Evolutionary conservation across 2,888 invertebrate genomes (phyloP), one percentile per base, ranked within the genome.

Genomic region (Allophyes oxyacanthae): DNA sequence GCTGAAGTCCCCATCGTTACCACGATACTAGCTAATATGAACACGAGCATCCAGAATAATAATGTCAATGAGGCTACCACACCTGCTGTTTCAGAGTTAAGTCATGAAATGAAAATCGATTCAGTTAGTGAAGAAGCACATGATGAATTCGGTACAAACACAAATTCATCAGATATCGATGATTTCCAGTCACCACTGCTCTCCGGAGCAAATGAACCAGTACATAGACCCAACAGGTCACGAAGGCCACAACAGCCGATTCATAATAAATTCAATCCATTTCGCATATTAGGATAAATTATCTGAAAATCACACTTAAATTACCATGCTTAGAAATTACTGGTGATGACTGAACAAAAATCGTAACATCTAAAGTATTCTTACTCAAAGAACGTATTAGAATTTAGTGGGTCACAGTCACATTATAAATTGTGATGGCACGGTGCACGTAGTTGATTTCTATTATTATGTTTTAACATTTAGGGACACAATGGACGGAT

Each of bases 241-340:
- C 85, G 92, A 58, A 89, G 92, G 78, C 91, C 91, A 14, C 89
- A 88, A 59, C 83, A 83, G 55, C 86, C 82, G 30, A 90, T 84
- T 76, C 82, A 88, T 77, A 92, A 87, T 75, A 92, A 92, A 83
- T 94, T 93, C 61, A 94, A 92, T 64, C 94, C 93, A 57, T 92
- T 94, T 75, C 92, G 93, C 71, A 92, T 94, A 73, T 83, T 94
- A 89, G 94, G 94, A 82, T 94, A 92, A 76, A 65, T 20, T 53
- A 59, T 60, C 48, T 52, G 67, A 45, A 48, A 53, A 38, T n/a
- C 34, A 52, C 43, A 48, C 62, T 42, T 78, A 72, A 79, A 87
- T 86, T 86, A 84, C 82, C 84, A 84, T 67, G 55, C 46, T 36
- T 42, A 56, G 71, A 75, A 80, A 74, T 74, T 81, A 84, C 66